Evolutionary conservation across 1,140 invertebrate species (phyloP), one percentile per base, ranked within the genome.

Genomic region (Drosophila tani): DNA sequence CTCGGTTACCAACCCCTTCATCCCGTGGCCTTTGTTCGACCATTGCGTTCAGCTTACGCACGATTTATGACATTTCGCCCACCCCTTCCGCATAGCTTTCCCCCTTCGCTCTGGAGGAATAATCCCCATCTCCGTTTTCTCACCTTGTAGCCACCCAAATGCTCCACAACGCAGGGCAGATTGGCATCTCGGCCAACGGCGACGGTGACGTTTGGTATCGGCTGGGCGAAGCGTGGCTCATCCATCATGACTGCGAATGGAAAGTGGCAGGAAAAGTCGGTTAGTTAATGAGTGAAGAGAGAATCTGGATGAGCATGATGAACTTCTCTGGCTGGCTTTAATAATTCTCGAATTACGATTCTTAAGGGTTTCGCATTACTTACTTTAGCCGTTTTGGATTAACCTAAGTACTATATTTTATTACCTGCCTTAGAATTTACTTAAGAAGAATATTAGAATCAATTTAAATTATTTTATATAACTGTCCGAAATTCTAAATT

Each of bases 181-280:
- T 95, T 97, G 46, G 97, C 97, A 91, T 98, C 97, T 84, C 97
- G 94, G 65, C 97, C 97, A 24, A 98, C 94, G 47, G 97, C 96
- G 51, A 98, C 97, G 5, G 97, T 98, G 68, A 97, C 96, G 93
- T 98, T 98, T 58, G 96, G 96, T 86, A 98, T 97, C 21, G 96
- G 96, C 92, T 97, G 97, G 19, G 96, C 96, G 90, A 98, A 98
- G 78, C 95, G 95, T 12, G 97, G 97, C 79, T 95, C 96, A 84
- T 97, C 96, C 60, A 96, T 96, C 85, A 97, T 94, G 62, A 96
- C 97, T 97, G 94, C 21, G 45, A 90, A 84, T 76, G 70, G 64
- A 75, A 57, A 80, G 79, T 35, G 29, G n/a, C 35, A 74, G 46
- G 43, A 27, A 63, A 80, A 81, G 66, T 78, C 32, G 50, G 71